These are phyloP conservation scores for Apistogramma diplotaenia DNA, from an alignment of 2,113 vertebrate species.

Conservation along the genomic window DNA sequence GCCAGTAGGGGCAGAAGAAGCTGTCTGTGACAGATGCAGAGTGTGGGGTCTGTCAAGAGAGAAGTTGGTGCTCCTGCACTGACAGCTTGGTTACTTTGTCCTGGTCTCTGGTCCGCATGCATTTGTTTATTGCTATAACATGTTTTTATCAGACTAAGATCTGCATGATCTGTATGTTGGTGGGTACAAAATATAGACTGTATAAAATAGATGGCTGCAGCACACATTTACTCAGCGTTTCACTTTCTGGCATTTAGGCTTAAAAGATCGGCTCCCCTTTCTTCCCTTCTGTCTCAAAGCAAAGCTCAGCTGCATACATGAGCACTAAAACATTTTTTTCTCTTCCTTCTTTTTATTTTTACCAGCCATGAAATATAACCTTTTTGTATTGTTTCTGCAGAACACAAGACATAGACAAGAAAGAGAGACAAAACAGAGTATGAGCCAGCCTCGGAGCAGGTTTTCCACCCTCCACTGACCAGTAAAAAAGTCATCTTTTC, in stretches of 20 bases:
- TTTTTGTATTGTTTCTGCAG: neutral
- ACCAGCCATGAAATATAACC: neutral
- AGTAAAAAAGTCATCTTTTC: neutral
- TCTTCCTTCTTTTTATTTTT: accelerated
- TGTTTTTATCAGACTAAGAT: neutral
- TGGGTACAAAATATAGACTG: neutral
- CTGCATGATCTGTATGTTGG: neutral
- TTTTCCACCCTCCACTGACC: slow-evolving; percentile 15
- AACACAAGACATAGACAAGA: neutral
- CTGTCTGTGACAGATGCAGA: neutral
- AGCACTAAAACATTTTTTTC: neutral
- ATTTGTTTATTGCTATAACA: neutral
- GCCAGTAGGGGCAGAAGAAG: neutral
- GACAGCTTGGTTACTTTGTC: accelerated
- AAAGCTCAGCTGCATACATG: neutral
- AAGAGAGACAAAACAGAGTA: neutral
- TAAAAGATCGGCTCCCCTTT: neutral
- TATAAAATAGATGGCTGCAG: neutral
- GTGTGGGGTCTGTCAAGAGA: neutral
- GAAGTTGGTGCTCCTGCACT: neutral
- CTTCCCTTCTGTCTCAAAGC: neutral
- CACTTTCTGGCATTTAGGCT: neutral
- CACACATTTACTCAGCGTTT: neutral
- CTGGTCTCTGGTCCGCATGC: neutral
- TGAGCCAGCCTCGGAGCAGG: neutral